These are phyloP conservation scores for Megaustenia siamemsis DNA, from an alignment of 2,888 invertebrate genomes.

Conservation along the genomic window DNA sequence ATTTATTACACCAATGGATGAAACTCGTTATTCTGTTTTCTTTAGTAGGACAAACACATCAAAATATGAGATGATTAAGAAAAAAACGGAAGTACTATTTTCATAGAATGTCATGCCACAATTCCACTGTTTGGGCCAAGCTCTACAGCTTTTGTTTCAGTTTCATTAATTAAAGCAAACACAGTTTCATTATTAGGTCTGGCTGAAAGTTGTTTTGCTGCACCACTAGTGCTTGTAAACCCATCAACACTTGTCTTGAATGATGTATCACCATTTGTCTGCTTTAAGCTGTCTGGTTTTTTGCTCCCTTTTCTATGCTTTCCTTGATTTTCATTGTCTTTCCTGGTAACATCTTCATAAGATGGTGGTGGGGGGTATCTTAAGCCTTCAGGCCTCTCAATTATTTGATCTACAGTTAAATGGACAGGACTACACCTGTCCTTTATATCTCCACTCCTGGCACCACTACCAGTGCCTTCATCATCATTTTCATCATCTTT, in stretches of 20 bases:
- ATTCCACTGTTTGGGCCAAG: conserved; percentile 75
- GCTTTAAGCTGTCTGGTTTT: conserved; percentile 41
- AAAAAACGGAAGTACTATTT: neutral
- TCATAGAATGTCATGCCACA: conserved; percentile 66
- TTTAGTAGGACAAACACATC: neutral
- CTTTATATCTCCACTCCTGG: neutral
- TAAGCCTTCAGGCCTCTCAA: neutral
- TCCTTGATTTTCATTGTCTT: conserved; percentile 6
- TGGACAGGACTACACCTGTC: neutral
- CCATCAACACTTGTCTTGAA: conserved; percentile 53
- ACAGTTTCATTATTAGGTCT: conserved; percentile 46
- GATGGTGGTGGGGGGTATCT: conserved; percentile 27
- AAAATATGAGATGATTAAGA: neutral
- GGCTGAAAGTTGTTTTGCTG: neutral
- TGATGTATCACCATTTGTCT: conserved; percentile 44
- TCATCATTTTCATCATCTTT: neutral
- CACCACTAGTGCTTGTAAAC: conserved; percentile 52
- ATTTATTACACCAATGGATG: neutral
- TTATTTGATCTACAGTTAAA: neutral
- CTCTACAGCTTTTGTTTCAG: conserved; percentile 71
- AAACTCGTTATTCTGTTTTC: neutral
- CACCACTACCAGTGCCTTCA: neutral
- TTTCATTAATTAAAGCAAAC: conserved; percentile 34
- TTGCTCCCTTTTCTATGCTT: conserved; percentile 14
- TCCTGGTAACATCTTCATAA: conserved; percentile 25